Base-by-base conservation (phyloP, 2,797 vertebrate genomes). In the Bradypodion ventrale region DNA sequence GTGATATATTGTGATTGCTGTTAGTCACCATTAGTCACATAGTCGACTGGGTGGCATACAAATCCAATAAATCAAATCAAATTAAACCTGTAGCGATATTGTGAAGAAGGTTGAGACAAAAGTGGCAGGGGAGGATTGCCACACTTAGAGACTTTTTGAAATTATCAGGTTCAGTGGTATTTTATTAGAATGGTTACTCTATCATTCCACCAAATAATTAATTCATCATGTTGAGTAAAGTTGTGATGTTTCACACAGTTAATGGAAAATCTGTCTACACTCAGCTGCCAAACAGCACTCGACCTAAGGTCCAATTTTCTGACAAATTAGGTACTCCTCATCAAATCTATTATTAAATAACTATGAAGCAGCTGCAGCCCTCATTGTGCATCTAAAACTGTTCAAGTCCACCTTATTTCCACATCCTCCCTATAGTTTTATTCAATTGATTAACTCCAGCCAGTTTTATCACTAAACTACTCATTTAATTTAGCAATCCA, bases 401-500 rank as follows among this genome's bases (percentile, higher is more conserved):
- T 94, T 88, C 84, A 89, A 88, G 92, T 91, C 75, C 89, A 89
- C 87, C 87, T 56, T 74, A 27, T n/a, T 21, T 75, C 83, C 73
- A 88, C 29, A 88, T 78, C 89, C 85, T 94, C 90, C 82, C 84
- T 85, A 65, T 75, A 92, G 90, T 68, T 93, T 92, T 91, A 88
- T 75, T 91, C 85, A 92, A 81, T 74, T 94, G 91, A 95, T 90
- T 93, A 93, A 88, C 80, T 92, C 72, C 37, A 81, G 92, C 77
- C 49, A 89, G 78, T 91, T 95, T 82, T 91, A 92, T 92, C 89
- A 88, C 88, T 91, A 93, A 90, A 92, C 87, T 40, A 72, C 82
- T 93, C 83, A 90, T 93, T 95, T 94, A 92, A 87, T 95, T 94
- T 93, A 94, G 90, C 82, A 94, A 90, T 90, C 88, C 88, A 87